Evolutionary conservation across 2,113 vertebrate genomes (phyloP), one percentile per base, ranked within the genome.

Genomic region (Numida meleagris): DNA sequence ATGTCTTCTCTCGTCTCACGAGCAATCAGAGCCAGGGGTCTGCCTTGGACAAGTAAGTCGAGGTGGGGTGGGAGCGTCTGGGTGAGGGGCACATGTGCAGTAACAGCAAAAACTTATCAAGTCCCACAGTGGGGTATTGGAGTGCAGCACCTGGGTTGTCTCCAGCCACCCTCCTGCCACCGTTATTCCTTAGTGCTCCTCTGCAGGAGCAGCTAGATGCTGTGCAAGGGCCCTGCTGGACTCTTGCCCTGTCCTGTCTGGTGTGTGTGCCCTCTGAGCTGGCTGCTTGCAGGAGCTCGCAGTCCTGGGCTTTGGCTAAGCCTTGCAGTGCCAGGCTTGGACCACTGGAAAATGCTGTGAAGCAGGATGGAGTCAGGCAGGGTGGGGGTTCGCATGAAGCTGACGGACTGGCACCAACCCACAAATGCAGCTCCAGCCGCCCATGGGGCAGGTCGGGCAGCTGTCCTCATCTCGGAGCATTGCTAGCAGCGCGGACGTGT

Each of bases 1-100:
- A 99, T 0, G 99, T 99, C 93, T 99, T 99, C 97, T 99, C 99
- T 38, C 98, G 99, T 33, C 98, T 99, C 65, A 99, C 98, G 27
- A 99, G 99, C 97, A 99, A 98, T 94, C 99, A 99, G 98, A 98
- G 98, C 93, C 98, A 99, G 96, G 99, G 99, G 11, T 99, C 99
- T 19, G 99, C 99, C 12, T 97, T 99, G 97, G 99, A 99, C 98
- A 99, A 99, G 99, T 99, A 97, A 99, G 99, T 92, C 20, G 77
- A 89, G 71, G 11, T 68, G 70, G 68, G 36, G 4, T 3, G 34
- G 66, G 46, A 29, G 50, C 9, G 18, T 46, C 18, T 48, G 33
- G 48, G 67, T 8, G 34, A 86, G 50, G 17, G 75, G 20, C 2
- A 31, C 61, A 33, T n/a, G 16, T 19, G 7, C 42, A 0, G 1